Evolutionary conservation across 2,113 vertebrate species (phyloP), one percentile per base, ranked within the genome.

Genomic region (Triplophysa dalaica): DNA sequence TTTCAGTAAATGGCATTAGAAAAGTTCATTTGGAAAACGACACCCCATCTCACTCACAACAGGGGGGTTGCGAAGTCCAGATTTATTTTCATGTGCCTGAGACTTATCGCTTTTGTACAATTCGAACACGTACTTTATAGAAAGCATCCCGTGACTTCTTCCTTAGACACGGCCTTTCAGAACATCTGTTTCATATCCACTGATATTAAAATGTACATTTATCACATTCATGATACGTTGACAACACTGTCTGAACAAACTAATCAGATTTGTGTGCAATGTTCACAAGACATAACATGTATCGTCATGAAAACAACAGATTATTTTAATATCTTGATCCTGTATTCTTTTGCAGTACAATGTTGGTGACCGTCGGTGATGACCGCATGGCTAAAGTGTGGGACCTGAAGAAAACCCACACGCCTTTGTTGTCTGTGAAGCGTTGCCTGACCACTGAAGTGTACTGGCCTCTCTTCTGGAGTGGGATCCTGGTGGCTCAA

Each of bases 331-430:
- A 22, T 11, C 54, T 58, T 45, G 19, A 66, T 54, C 1, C 66
- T 84, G 74, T 58, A 72, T 45, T 72, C 75, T 54, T 45, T 17
- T 14, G 33, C 78, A 99, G 97, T 81, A 82, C 94, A 83, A 92
- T 99, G 86, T 79, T 99, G 88, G 95, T 92, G 81, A 97, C 97
- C 0, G 94, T 95, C 0, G 95, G 97, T 24, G 96, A 93, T 0
- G 98, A 99, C 75, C 95, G 97, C 43, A 93, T 92, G 80, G 88
- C 96, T 85, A 99, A 98, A 89, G 94, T 95, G 70, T 99, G 98
- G 97, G 95, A 99, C 50, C 86, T 99, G 84, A 93, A 93, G 22
- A 92, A 94, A 74, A 92, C 91, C 33, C 90, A 92, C 0, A 86
- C 93, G 61, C 96, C 96, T 43, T 80, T 96, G 86, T 94, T 92